Evolutionary conservation across 2,113 vertebrate genomes (phyloP).

Genomic region (Podiceps cristatus): DNA sequence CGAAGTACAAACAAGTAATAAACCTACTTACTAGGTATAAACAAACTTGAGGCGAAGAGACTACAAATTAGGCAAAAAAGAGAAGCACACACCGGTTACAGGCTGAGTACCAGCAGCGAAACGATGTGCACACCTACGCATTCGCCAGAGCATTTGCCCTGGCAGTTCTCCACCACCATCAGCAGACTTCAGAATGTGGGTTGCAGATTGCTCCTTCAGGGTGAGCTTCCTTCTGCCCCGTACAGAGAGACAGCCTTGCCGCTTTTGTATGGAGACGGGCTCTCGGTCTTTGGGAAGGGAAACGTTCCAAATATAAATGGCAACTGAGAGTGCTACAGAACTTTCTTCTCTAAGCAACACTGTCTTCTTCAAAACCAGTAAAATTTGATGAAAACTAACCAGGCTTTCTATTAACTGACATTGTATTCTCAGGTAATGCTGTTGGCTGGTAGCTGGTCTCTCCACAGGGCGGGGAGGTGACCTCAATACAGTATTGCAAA

Average conservation of each 20-base stretch:
- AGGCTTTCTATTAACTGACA: neutral
- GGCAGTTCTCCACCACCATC: neutral
- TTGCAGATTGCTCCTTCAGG: neutral
- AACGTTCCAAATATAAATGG: neutral
- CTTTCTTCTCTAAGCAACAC: neutral
- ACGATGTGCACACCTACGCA: accelerated
- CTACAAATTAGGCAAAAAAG: conserved; percentile 10
- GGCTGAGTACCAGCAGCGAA: neutral
- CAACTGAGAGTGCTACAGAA: neutral
- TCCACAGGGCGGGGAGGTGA: neutral
- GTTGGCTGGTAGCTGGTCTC: neutral
- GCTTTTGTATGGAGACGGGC: neutral
- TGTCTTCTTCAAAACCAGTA: neutral
- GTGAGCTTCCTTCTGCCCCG: neutral
- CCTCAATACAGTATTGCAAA: neutral
- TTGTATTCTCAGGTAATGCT: neutral
- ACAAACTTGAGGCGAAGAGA: neutral
- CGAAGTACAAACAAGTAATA: conserved; percentile 11
- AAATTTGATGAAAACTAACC: neutral
- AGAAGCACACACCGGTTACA: neutral
- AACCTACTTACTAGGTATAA: conserved; percentile 7
- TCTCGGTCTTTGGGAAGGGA: neutral
- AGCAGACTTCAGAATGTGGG: neutral
- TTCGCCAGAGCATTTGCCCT: neutral
- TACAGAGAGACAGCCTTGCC: neutral